These are phyloP conservation scores for Eufriesea mexicana DNA, from an alignment of 1,140 invertebrate species.

Conservation along the genomic window DNA sequence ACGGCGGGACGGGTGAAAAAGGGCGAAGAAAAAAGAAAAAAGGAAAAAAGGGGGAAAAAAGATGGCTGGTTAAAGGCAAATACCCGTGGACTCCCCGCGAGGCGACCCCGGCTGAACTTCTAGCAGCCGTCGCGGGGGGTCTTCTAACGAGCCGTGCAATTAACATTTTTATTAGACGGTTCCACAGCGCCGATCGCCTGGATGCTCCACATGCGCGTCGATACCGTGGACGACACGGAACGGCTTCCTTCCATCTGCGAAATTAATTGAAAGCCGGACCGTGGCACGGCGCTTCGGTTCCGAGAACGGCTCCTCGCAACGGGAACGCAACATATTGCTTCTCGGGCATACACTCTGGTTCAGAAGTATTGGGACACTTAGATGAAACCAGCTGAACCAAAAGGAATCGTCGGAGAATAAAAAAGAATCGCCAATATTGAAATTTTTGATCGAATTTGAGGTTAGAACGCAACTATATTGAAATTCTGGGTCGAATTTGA, in stretches of 20 bases:
- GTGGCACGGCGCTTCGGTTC: not conserved
- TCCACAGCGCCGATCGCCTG: conserved; percentile 49
- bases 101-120: conserved; percentile 80
- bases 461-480: too few species aligned
- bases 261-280: conserved; percentile 44
- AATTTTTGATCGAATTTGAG: too few species aligned
- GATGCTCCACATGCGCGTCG: conserved; percentile 63
- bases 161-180: conserved; percentile 82
- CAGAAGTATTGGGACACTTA: not conserved
- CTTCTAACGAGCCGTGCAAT: conserved; percentile 81
- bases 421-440: too few species aligned
- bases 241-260: conserved; percentile 48
- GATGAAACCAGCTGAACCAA: not conserved
- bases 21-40: not conserved
- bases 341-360: not conserved
- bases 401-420: not conserved
- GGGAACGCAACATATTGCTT: not conserved
- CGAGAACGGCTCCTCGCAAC: not conserved
- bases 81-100: conserved; percentile 78
- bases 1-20: conserved; percentile 12
- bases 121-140: conserved; percentile 78
- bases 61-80: conserved; percentile 71
- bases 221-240: conserved; percentile 57
- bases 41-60: conserved; percentile 44
- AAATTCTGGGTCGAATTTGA: too few species aligned